phyloP scores from a whole-genome alignment of 2,113 vertebrate genomes.

The Phalacrocorax aristotelis region DNA sequence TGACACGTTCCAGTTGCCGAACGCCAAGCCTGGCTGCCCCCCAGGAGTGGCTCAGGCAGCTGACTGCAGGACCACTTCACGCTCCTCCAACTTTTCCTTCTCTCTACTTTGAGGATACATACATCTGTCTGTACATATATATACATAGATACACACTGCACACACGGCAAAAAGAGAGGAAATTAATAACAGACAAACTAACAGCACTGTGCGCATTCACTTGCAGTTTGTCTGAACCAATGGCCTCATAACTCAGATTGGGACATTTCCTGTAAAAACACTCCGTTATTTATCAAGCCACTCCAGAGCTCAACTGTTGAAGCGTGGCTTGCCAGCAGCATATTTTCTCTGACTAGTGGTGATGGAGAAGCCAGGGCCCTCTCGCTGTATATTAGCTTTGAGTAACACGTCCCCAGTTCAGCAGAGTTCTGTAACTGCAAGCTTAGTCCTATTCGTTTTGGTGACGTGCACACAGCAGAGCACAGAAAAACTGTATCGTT shows the following conservation, averaged over 20 bases:
- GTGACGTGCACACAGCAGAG: neutral
- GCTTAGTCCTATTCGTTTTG: neutral
- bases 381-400: neutral
- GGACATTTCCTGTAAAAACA: conserved; percentile 24
- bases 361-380: neutral
- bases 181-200: neutral
- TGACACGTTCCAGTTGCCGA: neutral
- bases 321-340: neutral
- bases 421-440: neutral
- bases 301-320: neutral
- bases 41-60: neutral
- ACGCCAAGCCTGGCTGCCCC: neutral
- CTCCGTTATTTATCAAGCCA: neutral
- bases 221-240: neutral
- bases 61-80: neutral
- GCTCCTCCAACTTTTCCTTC: neutral
- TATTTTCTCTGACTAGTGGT: neutral
- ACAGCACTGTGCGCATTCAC: neutral
- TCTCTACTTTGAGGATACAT: neutral
- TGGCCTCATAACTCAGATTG: neutral
- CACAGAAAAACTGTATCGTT: neutral
- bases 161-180: neutral
- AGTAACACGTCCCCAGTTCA: neutral
- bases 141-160: neutral
- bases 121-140: neutral